Percentiles rank a stretch among this genome's conserved stretches.
Conservation (phyloP, 2,113 vertebrate species). For the Eolophus roseicapilla region DNA sequence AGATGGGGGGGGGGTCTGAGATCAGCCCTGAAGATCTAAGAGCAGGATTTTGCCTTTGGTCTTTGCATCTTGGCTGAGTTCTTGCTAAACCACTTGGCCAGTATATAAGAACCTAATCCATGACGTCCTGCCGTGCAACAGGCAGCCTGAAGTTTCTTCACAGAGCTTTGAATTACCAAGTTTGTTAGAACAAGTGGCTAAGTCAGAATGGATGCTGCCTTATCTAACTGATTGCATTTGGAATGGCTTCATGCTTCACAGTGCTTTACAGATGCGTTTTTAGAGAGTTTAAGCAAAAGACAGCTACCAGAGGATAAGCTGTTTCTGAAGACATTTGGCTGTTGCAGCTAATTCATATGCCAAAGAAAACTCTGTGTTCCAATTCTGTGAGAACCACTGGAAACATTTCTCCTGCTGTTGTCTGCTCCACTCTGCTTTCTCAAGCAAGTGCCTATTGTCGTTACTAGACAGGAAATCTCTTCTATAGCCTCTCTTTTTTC, state of each 20-base stretch:
- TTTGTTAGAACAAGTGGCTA: not conserved
- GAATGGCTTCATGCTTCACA: conserved; percentile 17
- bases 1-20: not conserved
- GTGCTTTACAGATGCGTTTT: not conserved
- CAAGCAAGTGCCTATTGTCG: conserved; percentile 44
- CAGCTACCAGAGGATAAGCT: conserved; percentile 50
- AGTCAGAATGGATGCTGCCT: not conserved
- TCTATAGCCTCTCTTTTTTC: not conserved
- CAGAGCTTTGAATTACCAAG: not conserved
- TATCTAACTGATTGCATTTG: conserved; percentile 53
- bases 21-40: not conserved
- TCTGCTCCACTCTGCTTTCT: not conserved
- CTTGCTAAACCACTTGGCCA: not conserved
- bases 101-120: not conserved
- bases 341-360: conserved; percentile 7
- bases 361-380: conserved; percentile 60
- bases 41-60: not conserved
- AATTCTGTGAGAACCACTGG: conserved; percentile 45
- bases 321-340: conserved; percentile 59
- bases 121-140: not conserved
- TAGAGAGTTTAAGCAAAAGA: conserved; percentile 5
- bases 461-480: conserved; percentile 11
- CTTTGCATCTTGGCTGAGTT: not conserved
- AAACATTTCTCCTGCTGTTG: conserved; percentile 49
- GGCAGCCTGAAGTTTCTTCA: not conserved